These are phyloP conservation scores for Mactromeris polynyma DNA, from an alignment of 2,888 invertebrate genomes.

Conservation along the genomic window DNA sequence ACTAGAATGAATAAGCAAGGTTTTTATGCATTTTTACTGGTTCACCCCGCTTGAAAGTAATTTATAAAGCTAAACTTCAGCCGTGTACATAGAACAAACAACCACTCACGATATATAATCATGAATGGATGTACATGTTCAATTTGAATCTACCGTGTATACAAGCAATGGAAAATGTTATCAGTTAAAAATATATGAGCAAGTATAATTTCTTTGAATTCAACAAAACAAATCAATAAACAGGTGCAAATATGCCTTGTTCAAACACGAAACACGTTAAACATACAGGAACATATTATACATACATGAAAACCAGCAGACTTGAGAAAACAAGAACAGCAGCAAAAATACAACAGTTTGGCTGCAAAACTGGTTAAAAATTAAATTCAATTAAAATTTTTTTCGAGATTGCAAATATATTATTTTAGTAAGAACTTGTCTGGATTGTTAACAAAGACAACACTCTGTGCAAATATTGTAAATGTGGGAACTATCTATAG, in stretches of 20 bases:
- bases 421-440: too few relatives aligned
- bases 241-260: background rate
- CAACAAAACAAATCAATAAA: background rate
- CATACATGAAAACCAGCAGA: too few relatives aligned
- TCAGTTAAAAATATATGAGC: background rate
- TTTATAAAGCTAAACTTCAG: conserved; percentile 5
- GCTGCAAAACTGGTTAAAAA: too few relatives aligned
- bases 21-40: background rate
- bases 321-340: too few relatives aligned
- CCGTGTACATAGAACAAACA: background rate
- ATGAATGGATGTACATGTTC: conserved; percentile 3
- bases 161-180: background rate
- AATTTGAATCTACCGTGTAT: background rate
- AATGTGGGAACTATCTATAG: too few relatives aligned
- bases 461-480: too few relatives aligned
- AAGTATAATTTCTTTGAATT: background rate
- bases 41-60: background rate
- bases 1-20: background rate
- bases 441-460: too few relatives aligned
- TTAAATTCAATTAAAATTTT: too few relatives aligned
- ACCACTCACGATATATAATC: background rate
- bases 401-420: too few relatives aligned
- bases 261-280: background rate
- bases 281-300: background rate
- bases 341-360: too few relatives aligned